Base-by-base conservation (phyloP, 2,113 vertebrate genomes). In the Morone saxatilis region DNA sequence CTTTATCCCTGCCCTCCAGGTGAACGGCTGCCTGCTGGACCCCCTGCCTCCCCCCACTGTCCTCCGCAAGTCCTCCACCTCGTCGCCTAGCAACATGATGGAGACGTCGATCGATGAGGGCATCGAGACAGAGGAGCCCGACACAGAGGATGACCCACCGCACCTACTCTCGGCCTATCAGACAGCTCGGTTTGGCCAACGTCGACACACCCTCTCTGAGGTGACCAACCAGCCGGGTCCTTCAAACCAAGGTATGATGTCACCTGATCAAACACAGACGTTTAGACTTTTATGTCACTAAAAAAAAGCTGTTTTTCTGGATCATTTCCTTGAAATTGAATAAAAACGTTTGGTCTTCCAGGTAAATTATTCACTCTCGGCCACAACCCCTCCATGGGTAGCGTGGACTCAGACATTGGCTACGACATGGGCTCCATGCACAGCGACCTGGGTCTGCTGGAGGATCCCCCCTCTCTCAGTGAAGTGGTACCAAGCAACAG, bases 101-200 rank as follows among this genome's bases (percentile, higher is more conserved):
- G 98, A 99, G 87, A 98, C 96, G 0, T 99, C 97, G 0, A 99
- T 99, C 0, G 98, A 99, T 0, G 98, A 99, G 86, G 98, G 98
- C 0, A 96, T 99, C 0, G 98, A 99, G 95, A 92, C 98, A 0
- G 98, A 99, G 78, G 98, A 96, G 2, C 93, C 93, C 0, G 98
- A 98, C 70, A 76, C 96, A 0, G 98, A 98, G 71, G 97, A 98
- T 4, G 98, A 99, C 78, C 96, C 96, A 0, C 88, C 95, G 0
- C 96, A 96, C 51, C 90, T 97, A 9, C 96, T 98, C 1, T 96
- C 96, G 0, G 96, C 97, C 16, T 97, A 97, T 90, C 97, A 97
- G 76, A 96, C 96, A 0, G 92, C 96, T 1, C 97, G 98, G 22
- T 94, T 98, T 0, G 97, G 97, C 43, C 98, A 99, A 86, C 92